Base-by-base conservation (phyloP, 2,888 invertebrate species). In the Polyommatus iphigenia region DNA sequence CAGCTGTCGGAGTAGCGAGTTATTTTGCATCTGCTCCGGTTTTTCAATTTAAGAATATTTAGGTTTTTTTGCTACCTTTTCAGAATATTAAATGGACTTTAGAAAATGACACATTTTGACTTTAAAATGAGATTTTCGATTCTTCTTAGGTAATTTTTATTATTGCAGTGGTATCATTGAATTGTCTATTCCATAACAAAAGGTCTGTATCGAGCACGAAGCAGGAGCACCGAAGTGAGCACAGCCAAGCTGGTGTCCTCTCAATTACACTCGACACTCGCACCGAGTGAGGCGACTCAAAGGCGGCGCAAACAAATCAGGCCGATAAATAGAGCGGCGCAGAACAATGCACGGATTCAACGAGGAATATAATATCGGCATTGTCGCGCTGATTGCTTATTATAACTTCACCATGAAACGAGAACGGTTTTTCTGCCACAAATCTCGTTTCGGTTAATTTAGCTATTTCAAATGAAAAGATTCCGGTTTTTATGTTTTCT, bases 241-340 rank as follows among this genome's bases (percentile, higher is more conserved):
- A 85, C 86, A 86, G 85, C 84, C 86, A 84, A 87, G 85, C 84
- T 84, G 82, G 83, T 81, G 79, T 82, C 81, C 81, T 83, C 87
- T 90, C 90, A 90, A 91, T 91, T 88, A 90, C 88, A 83, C 80
- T 83, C 82, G 85, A 85, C 76, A 67, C 83, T 80, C 80, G 81
- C 82, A 10, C 46, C 83, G 85, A 50, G 85, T 86, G 87, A 87
- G 80, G 80, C 81, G 81, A 80, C 80, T 81, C 81, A 82, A 81
- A 81, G 81, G 87, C 83, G 86, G 87, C 87, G 90, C 89, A 91
- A 92, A 91, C 90, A 91, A 91, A 91, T 91, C 90, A 89, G 88
- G 87, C 87, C 88, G 88, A 91, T 91, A 91, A 90, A 90, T 86
- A 89, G 89, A 86, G 87, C 46, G n/a, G 13, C 72, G 50, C 75